phyloP scores from a whole-genome alignment of 1,140 invertebrate genomes.

The Spodoptera litura region DNA sequence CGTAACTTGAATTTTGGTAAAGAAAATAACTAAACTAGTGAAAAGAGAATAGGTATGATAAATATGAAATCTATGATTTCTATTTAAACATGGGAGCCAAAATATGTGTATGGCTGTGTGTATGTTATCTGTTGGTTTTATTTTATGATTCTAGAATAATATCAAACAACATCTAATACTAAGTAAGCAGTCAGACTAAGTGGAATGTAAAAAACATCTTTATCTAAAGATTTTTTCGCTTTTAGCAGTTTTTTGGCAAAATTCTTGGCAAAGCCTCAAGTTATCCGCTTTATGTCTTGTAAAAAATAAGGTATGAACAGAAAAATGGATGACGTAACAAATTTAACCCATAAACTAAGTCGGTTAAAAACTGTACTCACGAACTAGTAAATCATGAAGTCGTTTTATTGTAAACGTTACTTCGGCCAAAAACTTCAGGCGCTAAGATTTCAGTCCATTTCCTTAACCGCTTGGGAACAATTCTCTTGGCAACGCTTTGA shows the following conservation, averaged over 20 bases:
- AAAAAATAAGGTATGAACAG: background rate
- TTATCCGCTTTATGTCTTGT: background rate
- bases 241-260: too few species aligned
- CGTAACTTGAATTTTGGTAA: too few species aligned
- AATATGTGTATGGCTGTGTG: too few species aligned
- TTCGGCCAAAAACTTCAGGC: constrained; percentile 24
- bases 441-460: background rate
- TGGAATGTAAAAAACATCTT: too few species aligned
- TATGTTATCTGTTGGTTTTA: too few species aligned
- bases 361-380: constrained; percentile 1
- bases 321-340: background rate
- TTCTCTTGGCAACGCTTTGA: constrained; percentile 31
- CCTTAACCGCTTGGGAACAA: background rate
- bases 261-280: background rate
- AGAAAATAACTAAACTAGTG: too few species aligned
- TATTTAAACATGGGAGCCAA: too few species aligned
- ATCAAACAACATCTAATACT: background rate
- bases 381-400: constrained; percentile 34
- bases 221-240: too few species aligned
- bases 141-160: too few species aligned
- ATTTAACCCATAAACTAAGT: background rate
- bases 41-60: too few species aligned
- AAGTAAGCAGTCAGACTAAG: background rate
- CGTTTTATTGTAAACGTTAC: constrained; percentile 25
- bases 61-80: too few species aligned